These are phyloP conservation scores for Trichoplusia ni DNA, from an alignment of 1,140 invertebrate genomes.

Conservation along the genomic window DNA sequence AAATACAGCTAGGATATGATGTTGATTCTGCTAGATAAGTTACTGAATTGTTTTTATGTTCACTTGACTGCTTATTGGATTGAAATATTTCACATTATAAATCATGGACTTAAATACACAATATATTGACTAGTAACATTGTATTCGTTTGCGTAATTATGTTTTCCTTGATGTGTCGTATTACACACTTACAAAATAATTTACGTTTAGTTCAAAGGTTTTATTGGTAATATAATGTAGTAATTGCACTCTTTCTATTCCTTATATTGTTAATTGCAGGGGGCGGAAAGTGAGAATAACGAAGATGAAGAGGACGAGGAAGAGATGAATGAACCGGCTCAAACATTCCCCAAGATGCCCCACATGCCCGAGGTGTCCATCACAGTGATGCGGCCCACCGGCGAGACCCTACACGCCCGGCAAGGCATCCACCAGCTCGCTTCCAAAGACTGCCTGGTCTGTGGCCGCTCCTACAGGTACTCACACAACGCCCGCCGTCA, in stretches of 20 bases:
- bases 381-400: constrained; percentile 70
- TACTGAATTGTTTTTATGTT: too few relatives aligned
- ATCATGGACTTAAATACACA: too few relatives aligned
- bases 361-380: constrained; percentile 74
- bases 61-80: too few relatives aligned
- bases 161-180: too few relatives aligned
- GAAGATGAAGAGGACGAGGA: constrained; percentile 68
- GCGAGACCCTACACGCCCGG: constrained; percentile 67
- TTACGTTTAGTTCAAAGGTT: too few relatives aligned
- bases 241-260: neutral
- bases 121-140: too few relatives aligned
- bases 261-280: constrained; percentile 46
- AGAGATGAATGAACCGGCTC: constrained; percentile 46
- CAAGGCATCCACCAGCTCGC: constrained; percentile 78
- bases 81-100: too few relatives aligned
- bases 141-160: too few relatives aligned
- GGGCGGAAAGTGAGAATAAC: constrained; percentile 71
- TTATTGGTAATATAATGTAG: too few relatives aligned
- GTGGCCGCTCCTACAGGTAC: constrained; percentile 76
- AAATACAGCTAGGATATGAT: too few relatives aligned
- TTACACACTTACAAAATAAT: too few relatives aligned
- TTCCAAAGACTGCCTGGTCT: constrained; percentile 78
- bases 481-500: constrained; percentile 80
- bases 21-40: too few relatives aligned
- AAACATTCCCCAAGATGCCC: constrained; percentile 48